Evolutionary conservation across 2,888 invertebrate species (phyloP).

Genomic region (Sympetrum striolatum): DNA sequence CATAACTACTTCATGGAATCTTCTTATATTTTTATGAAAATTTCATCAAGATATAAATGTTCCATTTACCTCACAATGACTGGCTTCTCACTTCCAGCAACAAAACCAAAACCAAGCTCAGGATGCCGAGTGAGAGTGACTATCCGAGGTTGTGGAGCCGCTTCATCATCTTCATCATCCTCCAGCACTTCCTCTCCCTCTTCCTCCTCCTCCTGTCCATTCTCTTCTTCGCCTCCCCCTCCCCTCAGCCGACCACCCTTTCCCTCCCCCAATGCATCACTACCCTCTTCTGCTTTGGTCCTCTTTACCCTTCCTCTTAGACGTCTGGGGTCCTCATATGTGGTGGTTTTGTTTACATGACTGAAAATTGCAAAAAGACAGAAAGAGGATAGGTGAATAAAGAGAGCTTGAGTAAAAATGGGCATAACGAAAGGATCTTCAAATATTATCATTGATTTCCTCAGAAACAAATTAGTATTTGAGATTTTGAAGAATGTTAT

Average conservation of each 20-base stretch:
- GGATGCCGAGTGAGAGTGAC: slow-evolving; percentile 78
- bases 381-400: not conserved
- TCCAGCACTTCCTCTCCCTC: slow-evolving; percentile 17
- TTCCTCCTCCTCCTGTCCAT: slow-evolving; percentile 7
- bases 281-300: slow-evolving; percentile 14
- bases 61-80: slow-evolving; percentile 76
- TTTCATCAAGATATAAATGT: not conserved
- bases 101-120: slow-evolving; percentile 90
- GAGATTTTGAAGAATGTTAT: too few relatives aligned
- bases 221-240: not conserved
- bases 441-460: too few relatives aligned
- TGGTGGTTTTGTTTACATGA: slow-evolving; percentile 87
- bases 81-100: slow-evolving; percentile 93
- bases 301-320: slow-evolving; percentile 13
- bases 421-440: too few relatives aligned
- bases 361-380: slow-evolving; percentile 59
- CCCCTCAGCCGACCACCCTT: not conserved
- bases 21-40: not conserved
- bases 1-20: not conserved
- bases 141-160: slow-evolving; percentile 79
- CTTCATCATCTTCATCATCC: slow-evolving; percentile 71
- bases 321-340: slow-evolving; percentile 82
- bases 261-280: not conserved
- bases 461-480: too few relatives aligned
- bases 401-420: not conserved